Evolutionary conservation across 1,140 invertebrate genomes (phyloP), one percentile per base, ranked within the genome.

Genomic region (Drosophila prosaltans): DNA sequence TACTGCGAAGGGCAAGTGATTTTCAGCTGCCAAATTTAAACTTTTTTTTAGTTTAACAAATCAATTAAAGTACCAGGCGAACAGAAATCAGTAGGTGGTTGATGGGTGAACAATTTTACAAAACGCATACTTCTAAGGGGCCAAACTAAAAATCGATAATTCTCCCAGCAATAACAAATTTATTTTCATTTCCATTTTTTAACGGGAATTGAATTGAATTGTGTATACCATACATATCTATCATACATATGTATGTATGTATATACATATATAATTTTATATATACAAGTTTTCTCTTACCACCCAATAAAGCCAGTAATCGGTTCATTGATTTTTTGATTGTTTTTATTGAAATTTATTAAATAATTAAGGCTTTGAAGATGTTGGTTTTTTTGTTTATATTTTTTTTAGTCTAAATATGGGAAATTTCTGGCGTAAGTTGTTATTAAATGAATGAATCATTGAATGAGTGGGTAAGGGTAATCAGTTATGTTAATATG

Each of bases 301-400:
- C 45, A 10, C 45, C 45, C 45, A 51, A 51, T 51, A 26, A 51
- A 51, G 8, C 21, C 8, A 51, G 45, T 51, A 2, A 24, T 51
- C 45, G 24, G 5, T 55, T 61, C 3, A 65, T 72, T 73, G 64
- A 66, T 51, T 64, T 84, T 80, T 60, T 75, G 69, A 72, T 83
- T 65, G 65, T 69, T 90, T 88, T 88, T 89, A 88, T 88, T 88
- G 77, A 89, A 89, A 78, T 73, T 78, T 79, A 83, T 88, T 83
- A 88, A 84, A 83, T 88, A 89, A 83, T 88, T 89, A 89, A 88
- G 84, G 84, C 84, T 89, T 88, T 67, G 71, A 88, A 81, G 84
- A 89, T 84, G 80, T 78, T 84, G 16, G 0, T 74, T 59, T 39
- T 21, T 36, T 39, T 59, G 62, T 24, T 48, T 30, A 80, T 30